phyloP scores from a whole-genome alignment of 2,113 vertebrate species.

The cattle (Bos taurus) region DNA sequence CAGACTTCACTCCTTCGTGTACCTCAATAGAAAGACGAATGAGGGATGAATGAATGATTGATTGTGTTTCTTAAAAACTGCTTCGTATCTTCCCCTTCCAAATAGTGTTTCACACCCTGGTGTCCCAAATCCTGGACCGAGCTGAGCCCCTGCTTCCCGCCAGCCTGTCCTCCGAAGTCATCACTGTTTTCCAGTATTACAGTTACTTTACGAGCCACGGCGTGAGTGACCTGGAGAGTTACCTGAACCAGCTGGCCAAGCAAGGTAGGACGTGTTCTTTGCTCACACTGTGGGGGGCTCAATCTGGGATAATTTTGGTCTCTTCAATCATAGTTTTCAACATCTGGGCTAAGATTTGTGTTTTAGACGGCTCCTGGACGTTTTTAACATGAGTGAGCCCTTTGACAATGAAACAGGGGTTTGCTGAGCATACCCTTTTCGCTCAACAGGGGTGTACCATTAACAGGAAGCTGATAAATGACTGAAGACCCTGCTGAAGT shows the following conservation, averaged over 20 bases:
- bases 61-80: not conserved
- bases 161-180: constrained; percentile 85
- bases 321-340: not conserved
- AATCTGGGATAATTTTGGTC: not conserved
- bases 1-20: fast-evolving
- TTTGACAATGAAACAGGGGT: not conserved
- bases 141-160: constrained; percentile 81
- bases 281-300: not conserved
- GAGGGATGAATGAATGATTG: not conserved
- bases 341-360: not conserved
- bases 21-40: not conserved
- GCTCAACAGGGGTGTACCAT: no score
- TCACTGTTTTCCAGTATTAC: constrained; percentile 95
- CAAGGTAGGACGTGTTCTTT: constrained; percentile 81
- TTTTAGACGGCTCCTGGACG: not conserved
- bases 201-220: constrained; percentile 86
- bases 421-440: not conserved
- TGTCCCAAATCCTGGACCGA: constrained; percentile 92
- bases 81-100: not conserved
- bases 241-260: constrained; percentile 89
- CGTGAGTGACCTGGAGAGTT: constrained; percentile 87
- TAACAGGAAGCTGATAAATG: not conserved
- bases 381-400: not conserved
- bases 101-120: constrained; percentile 88
- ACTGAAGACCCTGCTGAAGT: not conserved